Conservation (phyloP, 2,113 vertebrate genomes). For the Myrmecobius fasciatus region DNA sequence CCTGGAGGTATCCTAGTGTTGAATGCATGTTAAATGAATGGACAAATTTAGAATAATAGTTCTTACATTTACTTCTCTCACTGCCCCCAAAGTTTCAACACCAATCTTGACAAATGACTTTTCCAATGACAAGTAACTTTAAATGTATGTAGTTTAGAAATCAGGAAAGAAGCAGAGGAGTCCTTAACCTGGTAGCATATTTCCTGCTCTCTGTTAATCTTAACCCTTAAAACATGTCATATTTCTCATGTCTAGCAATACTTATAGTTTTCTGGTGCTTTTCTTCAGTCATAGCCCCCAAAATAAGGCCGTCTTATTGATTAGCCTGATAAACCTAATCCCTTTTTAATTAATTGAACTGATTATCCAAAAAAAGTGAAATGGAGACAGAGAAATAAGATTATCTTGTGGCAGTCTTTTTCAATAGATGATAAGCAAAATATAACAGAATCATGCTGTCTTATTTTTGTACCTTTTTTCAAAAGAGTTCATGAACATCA, state of each 20-base stretch:
- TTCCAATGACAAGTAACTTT: constrained; percentile 18
- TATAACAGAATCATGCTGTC: background rate
- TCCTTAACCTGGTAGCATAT: constrained; percentile 43
- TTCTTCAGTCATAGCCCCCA: background rate
- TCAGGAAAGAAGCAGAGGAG: constrained; percentile 17
- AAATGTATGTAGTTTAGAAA: constrained; percentile 24
- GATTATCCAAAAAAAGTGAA: constrained; percentile 40
- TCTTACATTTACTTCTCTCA: background rate
- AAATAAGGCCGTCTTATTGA: background rate
- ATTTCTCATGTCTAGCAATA: constrained; percentile 1
- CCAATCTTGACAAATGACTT: constrained; percentile 4
- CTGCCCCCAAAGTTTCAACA: constrained; percentile 6
- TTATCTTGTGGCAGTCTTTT: background rate
- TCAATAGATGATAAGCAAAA: constrained; percentile 20
- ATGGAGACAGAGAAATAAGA: constrained; percentile 32
- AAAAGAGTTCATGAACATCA: background rate
- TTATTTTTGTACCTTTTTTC: constrained; percentile 30
- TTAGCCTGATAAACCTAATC: constrained; percentile 3
- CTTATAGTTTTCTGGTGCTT: background rate
- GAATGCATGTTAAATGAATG: background rate
- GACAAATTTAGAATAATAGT: background rate
- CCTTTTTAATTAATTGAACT: constrained; percentile 14
- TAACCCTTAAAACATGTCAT: constrained; percentile 20
- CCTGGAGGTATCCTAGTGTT: background rate
- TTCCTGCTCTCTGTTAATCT: constrained; percentile 30